Percentiles rank a stretch among this genome's conserved stretches.
These are phyloP conservation scores for Venustoraphidia nigricollis DNA, from an alignment of 2,888 invertebrate genomes.

Conservation along the genomic window DNA sequence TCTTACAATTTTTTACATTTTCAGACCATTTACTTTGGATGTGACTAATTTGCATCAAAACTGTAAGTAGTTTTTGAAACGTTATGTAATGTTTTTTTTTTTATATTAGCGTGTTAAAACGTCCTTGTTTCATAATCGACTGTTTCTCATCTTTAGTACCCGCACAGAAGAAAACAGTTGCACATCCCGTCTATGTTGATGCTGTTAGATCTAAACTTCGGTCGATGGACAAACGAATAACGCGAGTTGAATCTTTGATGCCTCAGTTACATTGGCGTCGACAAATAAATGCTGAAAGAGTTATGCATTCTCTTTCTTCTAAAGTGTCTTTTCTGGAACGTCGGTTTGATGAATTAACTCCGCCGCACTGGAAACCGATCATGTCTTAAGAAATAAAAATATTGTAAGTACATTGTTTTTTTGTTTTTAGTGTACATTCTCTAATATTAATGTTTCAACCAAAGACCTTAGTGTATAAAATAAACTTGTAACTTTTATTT, in stretches of 20 bases:
- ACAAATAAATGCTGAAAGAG: constrained; percentile 29
- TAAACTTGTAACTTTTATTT: background rate
- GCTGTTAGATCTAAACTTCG: constrained; percentile 29
- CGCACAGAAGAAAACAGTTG: constrained; percentile 16
- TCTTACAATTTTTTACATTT: constrained; percentile 12
- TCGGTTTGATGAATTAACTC: constrained; percentile 31
- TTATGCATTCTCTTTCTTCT: constrained; percentile 25
- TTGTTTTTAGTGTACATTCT: background rate
- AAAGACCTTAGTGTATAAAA: background rate
- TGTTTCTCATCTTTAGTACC: constrained; percentile 15
- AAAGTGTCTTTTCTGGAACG: constrained; percentile 31
- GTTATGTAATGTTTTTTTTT: background rate
- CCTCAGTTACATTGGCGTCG: constrained; percentile 28
- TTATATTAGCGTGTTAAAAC: background rate
- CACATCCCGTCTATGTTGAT: constrained; percentile 31
- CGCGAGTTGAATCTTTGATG: constrained; percentile 25
- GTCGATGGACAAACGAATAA: constrained; percentile 28
- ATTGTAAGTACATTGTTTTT: background rate
- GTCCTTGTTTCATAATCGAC: background rate
- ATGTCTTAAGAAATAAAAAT: constrained; percentile 16
- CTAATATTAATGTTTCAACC: constrained; percentile 4
- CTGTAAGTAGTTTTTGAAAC: constrained; percentile 20
- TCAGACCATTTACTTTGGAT: constrained; percentile 28
- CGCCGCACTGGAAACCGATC: constrained; percentile 27
- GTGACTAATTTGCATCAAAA: constrained; percentile 28